Conservation (phyloP, 1,140 invertebrate genomes). For the Oreohelix idahoensis region DNA sequence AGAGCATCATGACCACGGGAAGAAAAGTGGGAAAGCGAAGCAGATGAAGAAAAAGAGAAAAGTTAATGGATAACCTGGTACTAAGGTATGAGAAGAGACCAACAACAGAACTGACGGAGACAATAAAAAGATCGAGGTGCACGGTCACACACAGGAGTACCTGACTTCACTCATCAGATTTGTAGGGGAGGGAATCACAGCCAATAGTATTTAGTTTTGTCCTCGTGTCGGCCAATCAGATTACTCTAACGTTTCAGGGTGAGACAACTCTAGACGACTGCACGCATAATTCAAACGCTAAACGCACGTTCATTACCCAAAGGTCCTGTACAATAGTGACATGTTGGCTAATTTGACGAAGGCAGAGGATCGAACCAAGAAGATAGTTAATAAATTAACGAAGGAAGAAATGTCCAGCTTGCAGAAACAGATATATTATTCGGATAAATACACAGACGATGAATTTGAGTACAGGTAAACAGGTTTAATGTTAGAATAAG, state of each 20-base stretch:
- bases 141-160: no score
- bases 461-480: slow-evolving; percentile 71
- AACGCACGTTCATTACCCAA: not conserved
- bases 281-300: not conserved
- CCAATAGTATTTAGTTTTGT: not conserved
- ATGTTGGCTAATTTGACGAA: not conserved
- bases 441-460: slow-evolving; percentile 84
- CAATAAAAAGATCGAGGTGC: no score
- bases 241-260: not conserved
- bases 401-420: slow-evolving; percentile 45
- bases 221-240: not conserved
- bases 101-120: no score
- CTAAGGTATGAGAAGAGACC: no score
- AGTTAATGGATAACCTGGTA: no score
- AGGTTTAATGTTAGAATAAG: no score
- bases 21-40: no score
- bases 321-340: not conserved
- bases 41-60: no score
- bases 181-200: no score
- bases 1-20: no score
- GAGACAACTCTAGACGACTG: not conserved
- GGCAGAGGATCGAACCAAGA: not conserved
- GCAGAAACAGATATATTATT: slow-evolving; percentile 88
- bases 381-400: slow-evolving; percentile 13
- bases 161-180: no score